Evolutionary conservation across 1,140 invertebrate genomes (phyloP).

Genomic region (Apolygus lucorum): DNA sequence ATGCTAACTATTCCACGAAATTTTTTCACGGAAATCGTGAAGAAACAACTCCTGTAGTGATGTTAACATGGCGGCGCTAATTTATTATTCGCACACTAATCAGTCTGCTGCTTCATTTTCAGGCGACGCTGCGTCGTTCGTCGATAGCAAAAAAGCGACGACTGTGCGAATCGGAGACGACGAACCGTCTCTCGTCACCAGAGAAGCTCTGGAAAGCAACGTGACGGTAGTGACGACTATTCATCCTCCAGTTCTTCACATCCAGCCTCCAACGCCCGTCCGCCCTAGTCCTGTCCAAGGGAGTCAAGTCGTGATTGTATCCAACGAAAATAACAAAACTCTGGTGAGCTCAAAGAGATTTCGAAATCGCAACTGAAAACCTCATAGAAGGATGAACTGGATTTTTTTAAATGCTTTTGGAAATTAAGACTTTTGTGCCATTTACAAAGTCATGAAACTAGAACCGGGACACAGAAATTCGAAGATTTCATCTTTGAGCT

Average conservation of each 20-base stretch:
- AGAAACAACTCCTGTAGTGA: not conserved
- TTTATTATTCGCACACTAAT: not conserved
- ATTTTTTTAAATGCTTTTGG: too few species aligned
- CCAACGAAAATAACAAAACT: slow-evolving; percentile 64
- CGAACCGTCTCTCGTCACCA: slow-evolving; percentile 5
- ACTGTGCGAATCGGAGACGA: slow-evolving; percentile 28
- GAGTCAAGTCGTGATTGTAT: slow-evolving; percentile 64
- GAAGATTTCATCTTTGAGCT: too few species aligned
- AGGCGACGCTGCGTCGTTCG: not conserved
- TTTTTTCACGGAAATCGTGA: too few species aligned
- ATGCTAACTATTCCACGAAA: too few species aligned
- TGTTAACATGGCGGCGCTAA: not conserved
- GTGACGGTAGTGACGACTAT: slow-evolving; percentile 64
- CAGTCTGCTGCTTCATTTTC: not conserved
- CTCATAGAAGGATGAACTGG: too few species aligned
- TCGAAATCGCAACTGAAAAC: too few species aligned
- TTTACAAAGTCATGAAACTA: slow-evolving; percentile 49
- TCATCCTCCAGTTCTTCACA: slow-evolving; percentile 60
- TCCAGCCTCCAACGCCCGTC: slow-evolving; percentile 36
- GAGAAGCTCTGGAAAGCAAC: slow-evolving; percentile 35
- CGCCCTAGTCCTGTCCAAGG: slow-evolving; percentile 36
- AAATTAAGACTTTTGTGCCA: too few species aligned
- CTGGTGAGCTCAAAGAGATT: too few species aligned
- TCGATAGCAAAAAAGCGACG: slow-evolving; percentile 17
- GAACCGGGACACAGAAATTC: too few species aligned